phyloP scores from a whole-genome alignment of 2,113 vertebrate species.

The Malaclemys terrapin region DNA sequence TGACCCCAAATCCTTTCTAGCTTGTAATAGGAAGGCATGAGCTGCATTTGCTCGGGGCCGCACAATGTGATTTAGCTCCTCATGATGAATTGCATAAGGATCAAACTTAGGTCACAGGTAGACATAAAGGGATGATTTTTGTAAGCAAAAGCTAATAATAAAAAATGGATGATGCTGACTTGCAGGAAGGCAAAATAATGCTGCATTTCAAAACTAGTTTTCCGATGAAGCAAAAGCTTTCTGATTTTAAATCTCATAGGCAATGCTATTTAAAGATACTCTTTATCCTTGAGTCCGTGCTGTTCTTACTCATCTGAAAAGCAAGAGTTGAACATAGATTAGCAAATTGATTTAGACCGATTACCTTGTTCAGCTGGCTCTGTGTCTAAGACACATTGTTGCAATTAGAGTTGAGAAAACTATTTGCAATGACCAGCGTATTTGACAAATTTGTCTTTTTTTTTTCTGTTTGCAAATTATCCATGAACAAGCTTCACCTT shows the following conservation, averaged over 20 bases:
- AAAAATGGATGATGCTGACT: background rate
- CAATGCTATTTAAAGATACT: background rate
- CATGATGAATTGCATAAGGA: background rate
- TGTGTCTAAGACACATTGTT: background rate
- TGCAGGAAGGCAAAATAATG: background rate
- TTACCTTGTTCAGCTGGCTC: background rate
- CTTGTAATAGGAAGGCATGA: background rate
- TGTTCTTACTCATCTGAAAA: background rate
- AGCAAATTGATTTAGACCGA: background rate
- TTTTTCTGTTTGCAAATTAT: background rate
- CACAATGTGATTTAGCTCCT: background rate
- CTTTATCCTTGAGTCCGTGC: background rate
- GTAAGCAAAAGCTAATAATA: background rate
- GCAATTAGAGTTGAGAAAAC: background rate
- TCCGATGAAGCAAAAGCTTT: fast-evolving
- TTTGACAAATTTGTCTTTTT: conserved; percentile 9
- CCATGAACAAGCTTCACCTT: background rate
- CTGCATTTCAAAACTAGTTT: background rate
- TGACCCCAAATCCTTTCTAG: background rate
- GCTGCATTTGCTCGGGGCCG: background rate
- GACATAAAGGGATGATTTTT: background rate
- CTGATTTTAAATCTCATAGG: background rate
- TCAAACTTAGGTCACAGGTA: background rate
- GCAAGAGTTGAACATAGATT: background rate
- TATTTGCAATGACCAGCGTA: background rate